phyloP scores from a whole-genome alignment of 2,797 vertebrate genomes.

The Alca torda region DNA sequence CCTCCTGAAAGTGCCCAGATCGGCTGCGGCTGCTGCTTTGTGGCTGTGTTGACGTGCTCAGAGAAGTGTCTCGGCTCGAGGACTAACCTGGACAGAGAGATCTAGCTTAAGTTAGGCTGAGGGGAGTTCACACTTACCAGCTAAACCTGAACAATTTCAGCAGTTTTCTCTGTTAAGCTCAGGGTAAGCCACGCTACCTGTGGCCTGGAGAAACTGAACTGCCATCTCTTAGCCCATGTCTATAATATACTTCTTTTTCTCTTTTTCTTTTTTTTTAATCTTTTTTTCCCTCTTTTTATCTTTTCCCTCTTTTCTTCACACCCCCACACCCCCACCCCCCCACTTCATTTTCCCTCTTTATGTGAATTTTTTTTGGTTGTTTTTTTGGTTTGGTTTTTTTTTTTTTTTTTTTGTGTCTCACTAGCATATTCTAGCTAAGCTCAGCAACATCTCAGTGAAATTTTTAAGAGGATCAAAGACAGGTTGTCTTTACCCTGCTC shows the following conservation, averaged over 20 bases:
- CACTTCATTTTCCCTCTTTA: background rate
- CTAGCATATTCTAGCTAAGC: background rate
- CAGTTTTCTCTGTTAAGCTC: background rate
- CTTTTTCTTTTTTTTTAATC: too few relatives aligned
- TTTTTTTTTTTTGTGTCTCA: background rate
- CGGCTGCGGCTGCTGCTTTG: fast-evolving
- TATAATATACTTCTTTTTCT: fast-evolving
- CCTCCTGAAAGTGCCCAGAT: background rate
- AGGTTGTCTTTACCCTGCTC: background rate
- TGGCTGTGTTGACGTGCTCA: background rate
- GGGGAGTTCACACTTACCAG: background rate
- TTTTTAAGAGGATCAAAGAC: background rate
- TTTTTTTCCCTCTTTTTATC: too few relatives aligned
- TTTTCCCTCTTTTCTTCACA: too few relatives aligned
- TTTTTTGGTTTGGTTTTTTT: background rate
- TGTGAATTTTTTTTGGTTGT: background rate
- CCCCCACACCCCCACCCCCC: too few relatives aligned
- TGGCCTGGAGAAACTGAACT: background rate
- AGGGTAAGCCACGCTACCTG: fast-evolving
- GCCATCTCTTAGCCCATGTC: background rate
- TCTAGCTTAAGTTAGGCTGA: background rate
- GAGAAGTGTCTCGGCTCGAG: background rate
- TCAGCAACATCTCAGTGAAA: background rate
- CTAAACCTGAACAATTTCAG: background rate
- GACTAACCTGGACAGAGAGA: background rate